Evolutionary conservation across 2,888 invertebrate species (phyloP).

Genomic region (Heliothis peltigera): DNA sequence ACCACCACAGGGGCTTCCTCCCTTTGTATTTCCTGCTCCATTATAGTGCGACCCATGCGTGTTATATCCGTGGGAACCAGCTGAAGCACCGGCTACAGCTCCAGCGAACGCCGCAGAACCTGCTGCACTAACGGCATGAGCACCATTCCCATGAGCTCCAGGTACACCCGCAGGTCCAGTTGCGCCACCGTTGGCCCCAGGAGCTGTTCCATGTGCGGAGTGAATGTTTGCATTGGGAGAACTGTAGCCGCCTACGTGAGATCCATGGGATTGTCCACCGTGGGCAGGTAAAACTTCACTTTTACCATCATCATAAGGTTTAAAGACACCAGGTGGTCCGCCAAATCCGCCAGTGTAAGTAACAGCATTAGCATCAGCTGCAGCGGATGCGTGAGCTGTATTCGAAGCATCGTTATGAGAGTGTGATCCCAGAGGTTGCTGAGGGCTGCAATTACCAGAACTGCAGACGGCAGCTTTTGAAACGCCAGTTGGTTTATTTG

Average conservation of each 20-base stretch:
- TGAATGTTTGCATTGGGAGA: slow-evolving; percentile 44
- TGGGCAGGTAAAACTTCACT: slow-evolving; percentile 31
- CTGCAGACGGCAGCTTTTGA: slow-evolving; percentile 52
- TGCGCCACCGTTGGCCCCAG: slow-evolving; percentile 7
- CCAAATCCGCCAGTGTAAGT: slow-evolving; percentile 84
- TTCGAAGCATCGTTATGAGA: slow-evolving; percentile 29
- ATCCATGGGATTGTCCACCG: slow-evolving; percentile 39
- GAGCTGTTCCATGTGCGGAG: slow-evolving; percentile 25
- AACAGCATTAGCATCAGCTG: slow-evolving; percentile 71
- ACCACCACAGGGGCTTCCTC: slow-evolving; percentile 67
- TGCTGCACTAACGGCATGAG: slow-evolving; percentile 48
- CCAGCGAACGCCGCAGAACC: slow-evolving; percentile 69
- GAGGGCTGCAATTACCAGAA: slow-evolving; percentile 60
- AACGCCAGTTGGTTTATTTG: slow-evolving; percentile 34
- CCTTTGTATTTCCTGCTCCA: slow-evolving; percentile 53
- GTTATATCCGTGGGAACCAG: slow-evolving; percentile 62
- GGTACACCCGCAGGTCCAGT: slow-evolving; percentile 26
- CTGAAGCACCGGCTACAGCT: slow-evolving; percentile 67
- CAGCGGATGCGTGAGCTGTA: slow-evolving; percentile 57
- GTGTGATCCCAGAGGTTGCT: slow-evolving; percentile 7
- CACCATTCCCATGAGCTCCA: slow-evolving; percentile 47
- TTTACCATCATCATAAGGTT: slow-evolving; percentile 79
- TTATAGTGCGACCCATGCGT: slow-evolving; percentile 44
- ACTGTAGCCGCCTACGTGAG: slow-evolving; percentile 43
- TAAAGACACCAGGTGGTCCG: slow-evolving; percentile 83